Base-by-base conservation (phyloP, 2,888 invertebrate species). In the Lysandra coridon region DNA sequence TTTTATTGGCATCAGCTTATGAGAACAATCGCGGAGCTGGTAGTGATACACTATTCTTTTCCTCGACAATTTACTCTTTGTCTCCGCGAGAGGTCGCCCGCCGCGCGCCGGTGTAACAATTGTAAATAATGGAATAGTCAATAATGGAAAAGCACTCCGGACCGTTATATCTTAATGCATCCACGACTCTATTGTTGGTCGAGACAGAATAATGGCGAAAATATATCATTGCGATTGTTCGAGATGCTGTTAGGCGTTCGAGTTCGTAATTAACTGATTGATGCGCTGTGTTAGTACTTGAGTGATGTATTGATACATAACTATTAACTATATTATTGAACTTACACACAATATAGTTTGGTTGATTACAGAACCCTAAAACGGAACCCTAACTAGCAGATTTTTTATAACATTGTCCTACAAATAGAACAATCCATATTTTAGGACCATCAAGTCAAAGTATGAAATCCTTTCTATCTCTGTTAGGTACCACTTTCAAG, bases 121-220 rank as follows among this genome's bases (percentile, higher is more conserved):
- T 74, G 74, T 74, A 74, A 74, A 74, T 74, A 74, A 74, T 74
- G 74, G 74, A 74, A 74, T 74, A 74, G 74, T 74, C 74, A 74
- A 44, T 74, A 44, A 69, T 69, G 74, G 44, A 44, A 74, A 44
- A 44, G 74, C 74, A 44, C 44, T 74, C 23, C 69, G 33, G 64
- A 23, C 69, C 69, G 69, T 17, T 69, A 69, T 69, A 69, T 69
- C 69, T 69, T 69, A 69, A 69, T 69, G 69, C 69, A 33, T 69
- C 69, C 69, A 37, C 69, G 69, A 69, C 14, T 69, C 69, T 37
- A 69, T 69, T 69, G 69, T 69, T 17, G 33, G 69, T 12, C 12
- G 33, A 37, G 33, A 69, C 69, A 37, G 69, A 69, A 37, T 69
- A 69, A 69, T 69, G 69, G 69, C 33, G 69, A 17, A 69, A 69